Evolutionary conservation across 2,797 vertebrate genomes (phyloP).

Genomic region (Myiotriccus ornatus): DNA sequence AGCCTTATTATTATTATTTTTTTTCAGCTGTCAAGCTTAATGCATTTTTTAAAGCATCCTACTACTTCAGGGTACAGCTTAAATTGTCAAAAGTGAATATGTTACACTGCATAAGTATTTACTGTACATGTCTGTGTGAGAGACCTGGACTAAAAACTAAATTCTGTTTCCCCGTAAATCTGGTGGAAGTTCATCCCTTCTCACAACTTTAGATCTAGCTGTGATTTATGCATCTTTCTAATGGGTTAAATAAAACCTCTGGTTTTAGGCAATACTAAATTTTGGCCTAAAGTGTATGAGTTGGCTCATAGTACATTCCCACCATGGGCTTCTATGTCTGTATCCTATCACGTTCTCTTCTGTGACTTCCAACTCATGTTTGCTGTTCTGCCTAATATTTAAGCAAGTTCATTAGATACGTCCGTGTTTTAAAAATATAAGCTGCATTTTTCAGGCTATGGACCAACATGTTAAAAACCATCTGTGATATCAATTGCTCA

Average conservation of each 20-base stretch:
- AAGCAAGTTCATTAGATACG: not conserved
- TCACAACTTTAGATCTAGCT: not conserved
- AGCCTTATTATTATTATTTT: not conserved
- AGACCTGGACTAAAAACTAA: not conserved
- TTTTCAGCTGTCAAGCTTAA: not conserved
- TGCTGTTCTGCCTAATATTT: not conserved
- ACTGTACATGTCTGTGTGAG: not conserved
- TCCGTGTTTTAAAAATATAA: conserved; percentile 46
- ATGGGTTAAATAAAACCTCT: not conserved
- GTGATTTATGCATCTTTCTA: not conserved
- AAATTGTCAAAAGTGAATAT: not conserved
- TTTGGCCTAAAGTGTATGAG: not conserved
- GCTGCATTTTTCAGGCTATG: conserved; percentile 41
- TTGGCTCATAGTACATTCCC: not conserved
- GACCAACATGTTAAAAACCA: conserved; percentile 55
- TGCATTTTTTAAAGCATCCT: conserved; percentile 38
- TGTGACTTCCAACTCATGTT: conserved; percentile 13
- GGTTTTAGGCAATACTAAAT: not conserved
- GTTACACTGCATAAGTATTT: not conserved
- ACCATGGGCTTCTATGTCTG: not conserved
- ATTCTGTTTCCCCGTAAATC: not conserved
- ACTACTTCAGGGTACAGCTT: not conserved
- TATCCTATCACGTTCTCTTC: not conserved
- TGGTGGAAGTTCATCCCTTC: not conserved
- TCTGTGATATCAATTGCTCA: conserved; percentile 56